phyloP scores from a whole-genome alignment of 2,888 invertebrate genomes.

The Hylaea fasciaria region DNA sequence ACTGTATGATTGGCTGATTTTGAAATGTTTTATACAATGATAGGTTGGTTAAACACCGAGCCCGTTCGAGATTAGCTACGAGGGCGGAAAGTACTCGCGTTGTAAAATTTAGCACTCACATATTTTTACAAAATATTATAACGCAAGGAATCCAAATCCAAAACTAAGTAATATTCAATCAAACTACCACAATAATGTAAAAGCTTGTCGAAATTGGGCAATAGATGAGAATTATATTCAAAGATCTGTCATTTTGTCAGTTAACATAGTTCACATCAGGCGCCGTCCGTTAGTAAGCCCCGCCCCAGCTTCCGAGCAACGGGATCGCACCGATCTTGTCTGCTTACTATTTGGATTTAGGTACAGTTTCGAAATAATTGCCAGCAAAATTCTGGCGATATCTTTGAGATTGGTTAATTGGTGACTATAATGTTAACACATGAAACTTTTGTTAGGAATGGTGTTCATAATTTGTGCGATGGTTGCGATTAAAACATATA shows the following conservation, averaged over 20 bases:
- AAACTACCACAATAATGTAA: background rate
- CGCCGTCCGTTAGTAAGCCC: slow-evolving; percentile 16
- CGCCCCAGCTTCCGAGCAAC: slow-evolving; percentile 44
- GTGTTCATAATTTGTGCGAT: no score
- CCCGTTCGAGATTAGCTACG: no score
- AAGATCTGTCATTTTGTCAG: slow-evolving; percentile 18
- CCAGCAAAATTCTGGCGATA: background rate
- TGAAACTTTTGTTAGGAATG: no score
- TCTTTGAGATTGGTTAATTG: no score
- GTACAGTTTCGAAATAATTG: slow-evolving; percentile 12
- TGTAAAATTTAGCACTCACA: no score
- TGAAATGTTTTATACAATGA: background rate
- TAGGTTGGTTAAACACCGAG: no score
- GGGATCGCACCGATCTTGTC: slow-evolving; percentile 55
- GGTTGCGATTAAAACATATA: no score
- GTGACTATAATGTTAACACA: no score
- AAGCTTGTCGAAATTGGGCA: background rate
- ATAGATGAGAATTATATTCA: background rate
- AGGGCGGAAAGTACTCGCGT: no score
- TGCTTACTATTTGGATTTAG: slow-evolving; percentile 32
- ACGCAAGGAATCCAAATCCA: background rate
- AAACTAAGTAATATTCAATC: background rate
- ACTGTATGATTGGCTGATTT: background rate
- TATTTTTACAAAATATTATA: background rate
- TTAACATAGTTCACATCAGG: slow-evolving; percentile 29